Percentiles rank a stretch among this genome's conserved stretches.
Conservation (phyloP, 2,113 vertebrate species). For the Lasiurus borealis region DNA sequence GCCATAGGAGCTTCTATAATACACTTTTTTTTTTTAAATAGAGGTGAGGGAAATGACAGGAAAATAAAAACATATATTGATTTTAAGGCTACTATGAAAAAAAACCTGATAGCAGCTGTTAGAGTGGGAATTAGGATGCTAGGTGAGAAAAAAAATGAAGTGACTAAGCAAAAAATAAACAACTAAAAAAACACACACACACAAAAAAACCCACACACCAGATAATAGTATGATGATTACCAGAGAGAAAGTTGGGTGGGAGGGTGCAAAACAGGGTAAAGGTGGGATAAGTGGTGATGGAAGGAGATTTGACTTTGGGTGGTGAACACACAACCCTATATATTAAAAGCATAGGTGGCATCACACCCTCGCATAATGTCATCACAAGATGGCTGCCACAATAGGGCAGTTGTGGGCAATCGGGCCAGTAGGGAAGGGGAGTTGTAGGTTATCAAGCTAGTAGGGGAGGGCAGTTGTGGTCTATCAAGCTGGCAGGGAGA, state of each 20-base stretch:
- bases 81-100: neutral
- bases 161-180: neutral
- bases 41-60: neutral
- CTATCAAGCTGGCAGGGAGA: no score
- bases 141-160: neutral
- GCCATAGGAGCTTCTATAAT: neutral
- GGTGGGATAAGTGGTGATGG: neutral
- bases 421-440: no score
- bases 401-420: no score
- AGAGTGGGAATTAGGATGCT: neutral
- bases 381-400: no score
- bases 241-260: neutral
- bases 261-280: neutral
- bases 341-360: no score
- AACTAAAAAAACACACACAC: neutral
- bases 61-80: neutral
- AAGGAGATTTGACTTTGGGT: neutral
- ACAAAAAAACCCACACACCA: neutral
- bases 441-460: fast-evolving
- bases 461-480: no score
- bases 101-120: neutral
- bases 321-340: neutral
- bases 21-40: neutral
- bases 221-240: neutral
- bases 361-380: no score